Percentiles rank a stretch among this genome's conserved stretches.
phyloP scores from a whole-genome alignment of 2,888 invertebrate genomes.

The Axea sp. region DNA sequence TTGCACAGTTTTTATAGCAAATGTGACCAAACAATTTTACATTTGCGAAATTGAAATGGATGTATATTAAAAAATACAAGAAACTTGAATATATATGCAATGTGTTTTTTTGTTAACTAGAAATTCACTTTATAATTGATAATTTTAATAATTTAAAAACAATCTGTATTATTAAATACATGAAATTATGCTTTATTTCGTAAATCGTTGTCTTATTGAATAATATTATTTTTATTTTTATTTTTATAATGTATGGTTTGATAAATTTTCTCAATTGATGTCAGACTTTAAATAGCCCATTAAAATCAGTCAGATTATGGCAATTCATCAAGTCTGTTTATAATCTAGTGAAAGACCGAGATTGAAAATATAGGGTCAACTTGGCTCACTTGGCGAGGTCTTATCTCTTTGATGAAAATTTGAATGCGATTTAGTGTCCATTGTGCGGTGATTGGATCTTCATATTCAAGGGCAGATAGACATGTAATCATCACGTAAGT shows the following conservation, averaged over 20 bases:
- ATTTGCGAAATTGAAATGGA: slow-evolving; percentile 41
- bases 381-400: slow-evolving; percentile 13
- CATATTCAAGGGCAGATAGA: slow-evolving; percentile 59
- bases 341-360: slow-evolving; percentile 36
- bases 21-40: slow-evolving; percentile 37
- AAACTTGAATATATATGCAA: too few species aligned
- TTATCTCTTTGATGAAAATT: slow-evolving; percentile 61
- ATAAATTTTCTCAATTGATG: slow-evolving; percentile 2
- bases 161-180: too few species aligned
- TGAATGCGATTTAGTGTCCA: slow-evolving; percentile 58
- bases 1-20: slow-evolving; percentile 27
- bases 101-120: too few species aligned
- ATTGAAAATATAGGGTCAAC: slow-evolving; percentile 51
- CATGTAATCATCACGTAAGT: slow-evolving; percentile 59
- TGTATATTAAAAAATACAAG: slow-evolving; percentile 22
- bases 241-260: too few species aligned
- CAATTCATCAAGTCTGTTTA: slow-evolving; percentile 41
- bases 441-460: slow-evolving; percentile 56
- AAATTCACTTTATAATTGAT: too few species aligned
- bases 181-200: too few species aligned
- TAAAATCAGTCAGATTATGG: too few species aligned
- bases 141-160: too few species aligned
- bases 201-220: too few species aligned
- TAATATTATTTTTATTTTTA: too few species aligned
- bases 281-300: too few species aligned